Evolutionary conservation across 2,888 invertebrate genomes (phyloP).

Genomic region (Nasonovia ribisnigri): DNA sequence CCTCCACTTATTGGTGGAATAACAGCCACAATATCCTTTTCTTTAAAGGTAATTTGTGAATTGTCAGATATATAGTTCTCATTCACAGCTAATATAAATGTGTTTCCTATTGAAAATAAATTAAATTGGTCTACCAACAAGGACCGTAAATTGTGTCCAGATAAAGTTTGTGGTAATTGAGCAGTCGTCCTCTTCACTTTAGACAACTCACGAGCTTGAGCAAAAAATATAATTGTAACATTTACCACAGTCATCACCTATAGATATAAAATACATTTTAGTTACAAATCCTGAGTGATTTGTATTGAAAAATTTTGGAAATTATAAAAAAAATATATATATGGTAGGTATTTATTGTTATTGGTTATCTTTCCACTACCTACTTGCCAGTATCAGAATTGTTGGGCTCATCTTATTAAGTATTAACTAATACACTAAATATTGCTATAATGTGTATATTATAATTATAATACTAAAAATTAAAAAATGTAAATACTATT

Average conservation of each 20-base stretch:
- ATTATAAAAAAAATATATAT: no score
- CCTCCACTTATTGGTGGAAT: conserved; percentile 97
- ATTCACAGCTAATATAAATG: conserved; percentile 85
- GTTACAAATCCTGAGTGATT: background rate
- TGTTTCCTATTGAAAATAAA: conserved; percentile 78
- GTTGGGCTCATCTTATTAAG: background rate
- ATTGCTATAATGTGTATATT: no score
- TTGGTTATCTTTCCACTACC: background rate
- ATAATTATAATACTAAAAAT: background rate
- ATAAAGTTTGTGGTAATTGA: conserved; percentile 72
- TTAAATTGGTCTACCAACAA: conserved; percentile 76
- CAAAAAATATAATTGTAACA: conserved; percentile 88
- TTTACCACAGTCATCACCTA: conserved; percentile 67
- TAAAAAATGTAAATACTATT: background rate
- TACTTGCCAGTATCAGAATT: background rate
- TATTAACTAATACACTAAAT: background rate
- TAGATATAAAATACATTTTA: conserved; percentile 8
- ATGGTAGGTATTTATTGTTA: background rate
- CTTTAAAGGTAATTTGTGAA: conserved; percentile 74
- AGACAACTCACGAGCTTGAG: conserved; percentile 87
- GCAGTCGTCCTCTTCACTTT: conserved; percentile 76
- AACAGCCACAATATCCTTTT: conserved; percentile 87
- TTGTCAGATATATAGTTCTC: conserved; percentile 80
- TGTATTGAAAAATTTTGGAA: no score
- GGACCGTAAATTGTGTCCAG: conserved; percentile 75